Evolutionary conservation across 2,888 invertebrate genomes (phyloP), one percentile per base, ranked within the genome.

Genomic region (Sinelater perroti): DNA sequence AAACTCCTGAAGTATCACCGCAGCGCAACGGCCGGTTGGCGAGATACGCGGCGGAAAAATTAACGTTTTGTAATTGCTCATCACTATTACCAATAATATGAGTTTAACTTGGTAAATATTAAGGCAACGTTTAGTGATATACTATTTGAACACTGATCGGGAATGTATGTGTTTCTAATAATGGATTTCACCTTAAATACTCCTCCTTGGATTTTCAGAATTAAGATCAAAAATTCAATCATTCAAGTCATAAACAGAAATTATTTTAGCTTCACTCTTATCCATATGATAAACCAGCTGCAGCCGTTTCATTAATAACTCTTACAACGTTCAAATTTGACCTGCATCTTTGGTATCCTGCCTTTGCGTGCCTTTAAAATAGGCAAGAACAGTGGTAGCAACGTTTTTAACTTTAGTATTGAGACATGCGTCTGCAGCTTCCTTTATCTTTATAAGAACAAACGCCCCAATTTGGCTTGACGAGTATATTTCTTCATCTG

Each of bases 171-270:
- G 80, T 99, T 99, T 13, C 99, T 99, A 75, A 99, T 99, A 38
- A 99, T 99, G 0, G 98, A 98, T 80, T 99, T 98, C 6, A 99
- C 99, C 78, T 99, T 99, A 78, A 99, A 99, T n/a, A 99, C 99
- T 1, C 98, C 99, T 76, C 98, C 98, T 79, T 98, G 97, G 59
- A 99, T 99, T 84, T 99, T 98, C 64, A 99, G 82, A 66, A 99
- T 91, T 0, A 98, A 99, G 56, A 99, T 99, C 99, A 79, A 99
- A 99, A 28, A 99, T 99, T 65, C 99, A 99, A 72, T 99, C 99
- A 56, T 99, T 99, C 76, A 99, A 85, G 82, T 99, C 99, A 80
- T 98, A 99, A 0, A 99, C 98, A 33, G 98, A 98, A 78, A 99
- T 97, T 55, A 93, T 87, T 84, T 85, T 92, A 71, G 92, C 92